Base-by-base conservation (phyloP, 2,888 invertebrate species). In the Tenthredo distinguenda region DNA sequence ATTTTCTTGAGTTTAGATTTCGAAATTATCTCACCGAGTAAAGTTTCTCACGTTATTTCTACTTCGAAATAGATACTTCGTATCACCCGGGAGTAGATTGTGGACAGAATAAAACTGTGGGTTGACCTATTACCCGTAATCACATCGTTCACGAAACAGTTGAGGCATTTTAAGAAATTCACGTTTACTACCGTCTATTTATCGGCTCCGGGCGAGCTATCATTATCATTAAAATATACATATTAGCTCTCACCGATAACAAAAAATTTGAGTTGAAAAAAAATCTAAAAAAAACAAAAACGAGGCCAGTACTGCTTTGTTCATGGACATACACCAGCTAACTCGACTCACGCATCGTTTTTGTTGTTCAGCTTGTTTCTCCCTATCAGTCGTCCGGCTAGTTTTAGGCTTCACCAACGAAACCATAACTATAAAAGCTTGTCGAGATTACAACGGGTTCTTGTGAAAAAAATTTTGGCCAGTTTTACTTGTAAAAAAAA, bases 191-290 rank as follows among this genome's bases (percentile, higher is more conserved):
- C 62, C 58, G 81, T 47, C 83, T 83, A 83, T 68, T 47, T 83
- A 83, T 83, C 83, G 83, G 68, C 83, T 83, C n/a, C 65, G 68
- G 84, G 74, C 84, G 12, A 77, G 79, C 82, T 85, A 82, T 85
- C 71, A 85, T 85, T 85, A 85, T 85, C 85, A 85, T 85, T 50
- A 50, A 84, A 85, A 85, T 86, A 86, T 77, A 71, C 87, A 84
- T 86, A 86, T 84, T 47, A 85, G 65, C 83, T 85, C 62, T 55
- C 81, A 55, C 72, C 86, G 87, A 87, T 87, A 88, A 89, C 87
- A 87, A 81, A 81, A 81, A 34, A 87, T 87, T 74, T 55, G 6
- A 77, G 68, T 68, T n/a, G 2, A 26, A 62, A 26, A 62, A 62
- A 62, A 62, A 62, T n/a, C 0, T 18, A 2, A 62, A 62, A 62